Evolutionary conservation across 2,888 invertebrate species (phyloP), one percentile per base, ranked within the genome.

Genomic region (Drosophila engyochracea): DNA sequence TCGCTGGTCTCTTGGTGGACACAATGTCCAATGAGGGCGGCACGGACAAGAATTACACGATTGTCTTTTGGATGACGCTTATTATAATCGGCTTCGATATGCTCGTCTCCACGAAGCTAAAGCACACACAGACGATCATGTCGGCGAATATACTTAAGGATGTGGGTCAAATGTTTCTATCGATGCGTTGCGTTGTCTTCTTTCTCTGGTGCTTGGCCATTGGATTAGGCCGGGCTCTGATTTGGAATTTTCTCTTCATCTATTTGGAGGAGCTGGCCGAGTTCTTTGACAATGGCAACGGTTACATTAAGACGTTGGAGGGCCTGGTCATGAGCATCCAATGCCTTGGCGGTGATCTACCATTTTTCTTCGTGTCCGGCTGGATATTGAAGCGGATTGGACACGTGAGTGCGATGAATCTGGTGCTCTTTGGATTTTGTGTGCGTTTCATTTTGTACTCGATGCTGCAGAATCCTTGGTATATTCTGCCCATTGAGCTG

Each of bases 221-320:
- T 31, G 98, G 98, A 0, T 94, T 98, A 79, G 96, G 97, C 84
- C 97, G 97, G 0, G 97, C 97, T 0, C 93, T 98, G 0, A 94
- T 98, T 30, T 98, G 98, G 97, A 96, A 97, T 83, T 98, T 98
- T 91, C 94, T 98, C 0, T 97, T 97, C 91, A 97, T 97, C 96
- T 95, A 96, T 81, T 93, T 97, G 19, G 97, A 98, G 92, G 96
- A 97, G 75, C 93, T 97, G 65, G 95, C 96, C 0, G 61, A 66
- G n/a, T 68, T 76, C 1, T 61, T 89, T 65, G 91, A 93, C 59
- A 82, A 86, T 12, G 95, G 94, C 70, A 93, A 94, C 49, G 93
- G 94, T 12, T 95, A 95, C 91, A 94, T 95, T n/a, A 97, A 97
- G 92, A 96, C 97, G 0, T 89, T 97, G 22, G 96, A 97, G 92